Base-by-base conservation (phyloP, 2,888 invertebrate species). In the Eupithecia abbreviata region DNA sequence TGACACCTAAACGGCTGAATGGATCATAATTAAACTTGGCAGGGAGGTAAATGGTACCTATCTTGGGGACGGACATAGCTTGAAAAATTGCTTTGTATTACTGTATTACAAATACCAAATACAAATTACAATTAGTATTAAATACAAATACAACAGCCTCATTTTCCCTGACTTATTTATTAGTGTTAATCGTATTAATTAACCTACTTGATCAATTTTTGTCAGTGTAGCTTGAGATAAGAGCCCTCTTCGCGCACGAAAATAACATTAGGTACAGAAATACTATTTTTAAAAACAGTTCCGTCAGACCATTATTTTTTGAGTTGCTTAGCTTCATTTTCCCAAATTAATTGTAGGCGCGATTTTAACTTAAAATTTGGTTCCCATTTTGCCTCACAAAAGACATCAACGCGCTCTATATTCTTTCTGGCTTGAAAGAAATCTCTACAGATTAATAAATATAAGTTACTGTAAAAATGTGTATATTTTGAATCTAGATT, bases 401-500 rank as follows among this genome's bases (percentile, higher is more conserved):
- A 62, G 62, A 62, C 62, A 62, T 62, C 30, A 62, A 62, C 62
- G 62, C 62, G 62, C 62, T 58, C 55, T 6, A n/a, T 55, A n/a
- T n/a, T 55, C 2, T 55, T 18, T 58, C 55, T 2, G 9, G 55
- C 55, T 55, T 55, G 55, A n/a, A 55, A n/a, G 55, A 55, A 55
- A 55, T n/a, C 55, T 30, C 30, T 30, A 30, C 30, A 30, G 30
- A 30, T 30, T 30, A 0, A 30, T 30, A 1, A 1, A 1, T 30
- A 30, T 30, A 30, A 30, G 30, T 30, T 30, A 30, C 30, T 30
- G 30, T 30, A 30, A 30, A 30, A 30, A 30, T 30, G 30, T 30
- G 1, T 30, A 30, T 30, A 30, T 30, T 30, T 30, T 30, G 30
- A 30, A 1, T 30, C 30, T 30, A 30, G 30, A 30, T 30, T 30